A percentile compares a stretch with the other conserved stretches of the same genome.
Conservation (phyloP, 2,888 invertebrate species). For the Erpobdella octoculata region DNA sequence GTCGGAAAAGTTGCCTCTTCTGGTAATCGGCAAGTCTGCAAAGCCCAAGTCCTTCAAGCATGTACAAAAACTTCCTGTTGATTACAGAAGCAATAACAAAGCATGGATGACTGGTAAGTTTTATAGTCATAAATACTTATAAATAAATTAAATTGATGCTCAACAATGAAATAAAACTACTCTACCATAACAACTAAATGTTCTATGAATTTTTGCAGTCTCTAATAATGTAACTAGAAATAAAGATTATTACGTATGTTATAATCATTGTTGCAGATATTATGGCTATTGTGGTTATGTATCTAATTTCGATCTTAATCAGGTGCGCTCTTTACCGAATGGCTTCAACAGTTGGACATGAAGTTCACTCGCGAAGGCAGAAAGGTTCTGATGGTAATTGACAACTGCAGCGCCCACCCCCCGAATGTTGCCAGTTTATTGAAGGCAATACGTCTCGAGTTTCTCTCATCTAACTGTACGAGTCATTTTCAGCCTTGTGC, state of each 20-base stretch:
- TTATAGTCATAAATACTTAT: no score
- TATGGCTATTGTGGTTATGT: no score
- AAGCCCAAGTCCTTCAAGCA: neutral
- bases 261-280: no score
- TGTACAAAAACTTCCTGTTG: neutral
- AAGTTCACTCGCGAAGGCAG: neutral
- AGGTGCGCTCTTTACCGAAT: no score
- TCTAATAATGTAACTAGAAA: no score
- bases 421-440: neutral
- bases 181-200: no score
- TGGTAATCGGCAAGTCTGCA: neutral
- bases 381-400: neutral
- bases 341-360: no score
- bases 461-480: neutral
- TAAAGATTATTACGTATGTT: no score
- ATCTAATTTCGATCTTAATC: no score
- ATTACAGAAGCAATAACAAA: neutral
- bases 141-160: no score
- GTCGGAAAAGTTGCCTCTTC: neutral
- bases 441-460: neutral
- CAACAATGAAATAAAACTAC: no score
- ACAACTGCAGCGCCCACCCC: neutral
- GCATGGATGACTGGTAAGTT: constrained; percentile 1
- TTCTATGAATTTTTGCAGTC: no score
- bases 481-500: neutral